Percentiles rank a stretch among this genome's conserved stretches.
Evolutionary conservation across 2,113 vertebrate genomes (phyloP).

Genomic region (Sakesphorus luctuosus): DNA sequence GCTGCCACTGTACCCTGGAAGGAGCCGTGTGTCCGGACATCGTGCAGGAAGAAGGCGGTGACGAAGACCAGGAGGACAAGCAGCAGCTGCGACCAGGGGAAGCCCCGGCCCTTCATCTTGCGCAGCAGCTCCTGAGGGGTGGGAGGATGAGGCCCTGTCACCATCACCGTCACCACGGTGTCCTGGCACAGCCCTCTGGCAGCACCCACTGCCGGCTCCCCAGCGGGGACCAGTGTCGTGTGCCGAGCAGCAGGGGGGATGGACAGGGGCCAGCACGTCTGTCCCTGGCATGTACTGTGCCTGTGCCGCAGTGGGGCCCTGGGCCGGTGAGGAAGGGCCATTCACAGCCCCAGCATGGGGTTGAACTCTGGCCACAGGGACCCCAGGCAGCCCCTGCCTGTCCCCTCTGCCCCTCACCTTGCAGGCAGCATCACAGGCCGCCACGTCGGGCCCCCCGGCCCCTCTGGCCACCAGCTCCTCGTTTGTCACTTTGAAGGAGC

Average conservation of each 20-base stretch:
- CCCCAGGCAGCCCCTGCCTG: fast-evolving
- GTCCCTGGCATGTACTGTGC: neutral
- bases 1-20: slow-evolving; percentile 76
- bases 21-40: slow-evolving; percentile 82
- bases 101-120: slow-evolving; percentile 80
- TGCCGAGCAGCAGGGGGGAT: neutral
- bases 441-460: slow-evolving; percentile 64
- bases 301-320: fast-evolving
- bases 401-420: slow-evolving; percentile 68
- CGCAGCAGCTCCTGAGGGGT: slow-evolving; percentile 76
- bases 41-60: slow-evolving; percentile 82
- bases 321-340: fast-evolving
- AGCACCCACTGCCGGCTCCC: fast-evolving
- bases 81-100: slow-evolving; percentile 85
- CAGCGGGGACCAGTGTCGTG: neutral
- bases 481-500: slow-evolving; percentile 89
- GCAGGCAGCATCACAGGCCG: slow-evolving; percentile 81
- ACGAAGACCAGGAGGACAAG: slow-evolving; percentile 80
- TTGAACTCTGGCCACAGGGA: fast-evolving
- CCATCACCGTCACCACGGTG: fast-evolving
- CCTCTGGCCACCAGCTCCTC: slow-evolving; percentile 83
- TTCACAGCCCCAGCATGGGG: fast-evolving
- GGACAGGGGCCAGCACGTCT: neutral
- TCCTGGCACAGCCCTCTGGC: fast-evolving
- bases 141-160: neutral